Evolutionary conservation across 2,113 vertebrate genomes (phyloP).

Genomic region (Bettongia penicillata): DNA sequence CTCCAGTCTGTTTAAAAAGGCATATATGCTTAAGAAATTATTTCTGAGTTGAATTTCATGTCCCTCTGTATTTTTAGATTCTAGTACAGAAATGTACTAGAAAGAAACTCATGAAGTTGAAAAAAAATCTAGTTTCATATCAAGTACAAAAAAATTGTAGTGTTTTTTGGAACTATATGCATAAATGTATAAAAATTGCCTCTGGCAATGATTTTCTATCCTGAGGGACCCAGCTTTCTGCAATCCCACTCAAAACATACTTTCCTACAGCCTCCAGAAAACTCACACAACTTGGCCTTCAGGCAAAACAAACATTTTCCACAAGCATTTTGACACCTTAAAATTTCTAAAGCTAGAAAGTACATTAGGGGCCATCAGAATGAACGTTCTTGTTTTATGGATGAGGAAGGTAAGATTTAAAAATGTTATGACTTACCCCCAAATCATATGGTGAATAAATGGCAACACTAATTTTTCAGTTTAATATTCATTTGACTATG

Average conservation of each 20-base stretch:
- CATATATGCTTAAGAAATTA: constrained; percentile 5
- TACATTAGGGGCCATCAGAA: neutral
- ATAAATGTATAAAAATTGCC: neutral
- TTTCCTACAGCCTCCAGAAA: neutral
- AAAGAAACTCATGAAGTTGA: neutral
- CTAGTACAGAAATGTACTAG: constrained; percentile 1
- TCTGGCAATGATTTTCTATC: neutral
- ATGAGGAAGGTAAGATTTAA: neutral
- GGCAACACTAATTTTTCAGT: neutral
- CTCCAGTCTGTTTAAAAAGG: neutral
- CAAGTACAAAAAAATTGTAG: neutral
- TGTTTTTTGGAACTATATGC: neutral
- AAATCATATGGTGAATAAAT: neutral
- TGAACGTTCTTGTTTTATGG: neutral
- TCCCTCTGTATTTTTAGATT: constrained; percentile 19
- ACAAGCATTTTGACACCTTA: neutral
- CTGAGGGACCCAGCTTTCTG: neutral
- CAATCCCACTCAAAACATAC: neutral
- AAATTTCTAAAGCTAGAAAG: neutral
- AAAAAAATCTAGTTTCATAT: constrained; percentile 9
- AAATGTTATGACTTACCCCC: neutral
- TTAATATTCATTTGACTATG: neutral
- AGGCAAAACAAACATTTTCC: neutral
- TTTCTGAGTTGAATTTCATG: neutral
- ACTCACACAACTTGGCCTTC: neutral